Conservation (phyloP, 2,797 vertebrate species). For the Labeo calbasu region DNA sequence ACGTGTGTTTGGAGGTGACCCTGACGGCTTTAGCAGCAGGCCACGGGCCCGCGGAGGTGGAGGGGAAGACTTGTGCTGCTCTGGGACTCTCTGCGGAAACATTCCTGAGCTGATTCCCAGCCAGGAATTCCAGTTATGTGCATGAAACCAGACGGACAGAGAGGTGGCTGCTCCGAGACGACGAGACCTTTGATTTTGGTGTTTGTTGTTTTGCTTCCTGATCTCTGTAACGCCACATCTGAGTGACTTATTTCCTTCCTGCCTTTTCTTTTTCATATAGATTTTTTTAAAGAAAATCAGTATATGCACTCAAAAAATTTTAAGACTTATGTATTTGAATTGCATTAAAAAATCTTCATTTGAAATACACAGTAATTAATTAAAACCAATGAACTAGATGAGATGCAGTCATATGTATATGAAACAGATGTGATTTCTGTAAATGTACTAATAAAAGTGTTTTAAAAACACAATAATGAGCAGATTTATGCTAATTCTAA, state of each 20-base stretch:
- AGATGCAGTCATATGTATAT: not conserved
- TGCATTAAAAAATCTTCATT: not conserved
- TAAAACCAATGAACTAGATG: not conserved
- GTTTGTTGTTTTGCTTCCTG: conserved; percentile 36
- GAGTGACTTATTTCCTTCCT: not conserved
- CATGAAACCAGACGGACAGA: conserved; percentile 52
- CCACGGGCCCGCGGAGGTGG: conserved; percentile 50
- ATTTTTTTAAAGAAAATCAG: not conserved
- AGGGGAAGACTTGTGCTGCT: conserved; percentile 26
- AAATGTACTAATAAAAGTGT: not conserved
- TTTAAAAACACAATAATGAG: too few relatives aligned
- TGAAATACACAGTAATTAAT: not conserved
- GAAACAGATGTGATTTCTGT: not conserved
- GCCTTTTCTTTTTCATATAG: not conserved
- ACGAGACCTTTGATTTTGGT: conserved; percentile 16
- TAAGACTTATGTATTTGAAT: not conserved
- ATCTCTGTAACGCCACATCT: not conserved
- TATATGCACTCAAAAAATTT: too few relatives aligned
- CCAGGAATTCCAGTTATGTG: conserved; percentile 66
- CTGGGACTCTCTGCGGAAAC: conserved; percentile 47
- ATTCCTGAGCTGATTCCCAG: conserved; percentile 44
- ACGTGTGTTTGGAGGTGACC: conserved; percentile 15
- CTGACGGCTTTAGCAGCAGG: conserved; percentile 45
- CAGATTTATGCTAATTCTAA: too few relatives aligned
- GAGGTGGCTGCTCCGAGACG: not conserved